A percentile compares a stretch with the other conserved stretches of the same genome.
Conservation (phyloP, 2,888 invertebrate species). For the Ernsta delagoae region DNA sequence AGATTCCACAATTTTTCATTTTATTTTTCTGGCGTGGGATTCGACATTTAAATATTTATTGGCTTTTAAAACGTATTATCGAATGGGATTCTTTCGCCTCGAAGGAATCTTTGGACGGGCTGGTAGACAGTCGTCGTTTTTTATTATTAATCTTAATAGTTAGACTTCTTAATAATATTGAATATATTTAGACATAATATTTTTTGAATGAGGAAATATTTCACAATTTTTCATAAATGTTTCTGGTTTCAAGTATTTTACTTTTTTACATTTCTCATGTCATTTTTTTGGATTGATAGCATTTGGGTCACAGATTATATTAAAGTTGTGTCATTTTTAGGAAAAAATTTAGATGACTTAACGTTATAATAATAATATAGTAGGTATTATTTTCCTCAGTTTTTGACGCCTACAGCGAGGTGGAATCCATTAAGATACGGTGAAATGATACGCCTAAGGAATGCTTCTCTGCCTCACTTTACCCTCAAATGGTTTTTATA, state of each 20-base stretch:
- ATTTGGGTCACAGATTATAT: not conserved
- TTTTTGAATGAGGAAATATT: slow-evolving; percentile 1
- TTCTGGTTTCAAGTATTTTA: not conserved
- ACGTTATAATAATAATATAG: slow-evolving; percentile 39
- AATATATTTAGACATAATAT: not conserved
- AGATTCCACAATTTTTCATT: slow-evolving; percentile 43
- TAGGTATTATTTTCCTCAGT: slow-evolving; percentile 41
- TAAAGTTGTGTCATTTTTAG: too few species aligned
- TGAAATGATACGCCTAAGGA: slow-evolving; percentile 45
- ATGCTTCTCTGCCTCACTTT: slow-evolving; percentile 39
- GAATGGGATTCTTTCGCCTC: slow-evolving; percentile 40
- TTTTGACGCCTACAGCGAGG: slow-evolving; percentile 43
- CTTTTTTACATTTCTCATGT: not conserved
- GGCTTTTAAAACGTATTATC: slow-evolving; percentile 57
- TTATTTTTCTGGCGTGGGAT: slow-evolving; percentile 50
- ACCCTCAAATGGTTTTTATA: slow-evolving; percentile 23
- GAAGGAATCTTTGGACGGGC: slow-evolving; percentile 30
- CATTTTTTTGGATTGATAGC: not conserved
- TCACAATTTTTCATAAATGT: not conserved
- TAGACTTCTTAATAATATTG: slow-evolving; percentile 3
- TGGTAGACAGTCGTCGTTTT: not conserved
- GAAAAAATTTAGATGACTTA: slow-evolving; percentile 39
- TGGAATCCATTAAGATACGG: slow-evolving; percentile 48
- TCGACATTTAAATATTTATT: slow-evolving; percentile 65
- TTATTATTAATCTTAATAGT: not conserved